Evolutionary conservation across 2,797 vertebrate genomes (phyloP).

Genomic region (Carapus acus): DNA sequence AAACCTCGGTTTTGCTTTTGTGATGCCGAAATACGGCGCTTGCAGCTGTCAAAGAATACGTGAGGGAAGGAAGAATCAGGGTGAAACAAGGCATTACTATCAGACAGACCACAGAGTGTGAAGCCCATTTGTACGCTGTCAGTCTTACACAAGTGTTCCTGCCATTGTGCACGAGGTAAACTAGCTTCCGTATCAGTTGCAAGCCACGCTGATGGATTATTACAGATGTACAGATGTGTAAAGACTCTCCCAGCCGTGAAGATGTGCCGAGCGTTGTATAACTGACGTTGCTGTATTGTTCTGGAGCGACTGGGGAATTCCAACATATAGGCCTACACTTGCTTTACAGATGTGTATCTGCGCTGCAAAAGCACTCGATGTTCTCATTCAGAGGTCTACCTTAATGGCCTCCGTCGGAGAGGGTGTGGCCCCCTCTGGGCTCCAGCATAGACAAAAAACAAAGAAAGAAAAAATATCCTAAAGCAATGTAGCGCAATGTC

Average conservation of each 20-base stretch:
- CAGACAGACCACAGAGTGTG: constrained; percentile 44
- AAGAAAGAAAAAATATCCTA: constrained; percentile 1
- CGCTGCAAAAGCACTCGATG: constrained; percentile 7
- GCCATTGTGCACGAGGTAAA: constrained; percentile 17
- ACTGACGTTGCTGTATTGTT: constrained; percentile 21
- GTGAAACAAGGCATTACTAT: constrained; percentile 58
- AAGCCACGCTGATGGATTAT: constrained; percentile 25
- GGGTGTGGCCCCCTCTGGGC: background rate
- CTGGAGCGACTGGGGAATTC: constrained; percentile 24
- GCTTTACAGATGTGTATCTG: constrained; percentile 35
- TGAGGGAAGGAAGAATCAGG: constrained; percentile 23
- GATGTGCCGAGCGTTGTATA: constrained; percentile 34
- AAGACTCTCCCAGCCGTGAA: constrained; percentile 40
- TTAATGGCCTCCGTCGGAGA: background rate
- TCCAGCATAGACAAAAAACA: constrained; percentile 8
- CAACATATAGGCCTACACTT: constrained; percentile 20
- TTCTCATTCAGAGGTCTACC: constrained; percentile 5
- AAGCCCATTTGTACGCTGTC: constrained; percentile 38
- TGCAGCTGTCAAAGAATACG: constrained; percentile 47
- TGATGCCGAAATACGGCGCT: constrained; percentile 46
- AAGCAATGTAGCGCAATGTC: no score
- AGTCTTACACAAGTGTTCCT: constrained; percentile 17
- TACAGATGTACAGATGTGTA: constrained; percentile 14
- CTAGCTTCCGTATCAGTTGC: constrained; percentile 25
- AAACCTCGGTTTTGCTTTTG: constrained; percentile 38